Base-by-base conservation (phyloP, 1,140 invertebrate species). In the Aradophagus sp. region DNA sequence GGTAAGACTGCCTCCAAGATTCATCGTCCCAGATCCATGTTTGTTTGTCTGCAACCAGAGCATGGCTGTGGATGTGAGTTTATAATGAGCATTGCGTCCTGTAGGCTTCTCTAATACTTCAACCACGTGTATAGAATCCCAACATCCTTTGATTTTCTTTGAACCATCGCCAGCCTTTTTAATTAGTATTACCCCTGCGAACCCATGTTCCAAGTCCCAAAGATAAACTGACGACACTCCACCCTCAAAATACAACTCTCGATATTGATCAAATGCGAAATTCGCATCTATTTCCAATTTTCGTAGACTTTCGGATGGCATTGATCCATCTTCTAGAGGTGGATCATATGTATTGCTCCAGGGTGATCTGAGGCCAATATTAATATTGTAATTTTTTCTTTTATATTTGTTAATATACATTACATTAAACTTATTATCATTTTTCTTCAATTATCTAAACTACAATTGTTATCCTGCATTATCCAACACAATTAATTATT, bases 291-390 rank as follows among this genome's bases (percentile, higher is more conserved):
- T 91, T 88, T 99, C 98, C 68, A 99, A 86, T 85, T 97, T 96
- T 63, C 98, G 89, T 72, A 99, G 88, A 76, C 93, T 91, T 77
- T 99, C 97, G 12, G 97, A 98, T 16, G 98, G 98, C 93, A 99
- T 94, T 10, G 97, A 96, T 2, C 97, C 98, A 89, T 99, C 98
- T 85, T 99, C 97, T 41, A 99, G 83, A 0, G 97, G 95, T 19
- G 98, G 98, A 84, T 99, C 96, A 78, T 99, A 99, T 1, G 93
- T 93, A 86, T 99, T 99, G 50, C 96, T 99, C 98, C 98, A 99
- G 5, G 98, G 98, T 23, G 98, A 99, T 71, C 98, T 95, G 61
- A 6, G 20, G 20, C 8, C 20, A 23, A 31, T 81, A 69, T 15
- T n/a, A 58, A 45, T 35, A 15, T 17, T n/a, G n/a, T 44, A 19